Evolutionary conservation across 37 sponge, comb jelly and placozoan species (phyloP).

Genomic region (Aphrocallistes beatrix): DNA sequence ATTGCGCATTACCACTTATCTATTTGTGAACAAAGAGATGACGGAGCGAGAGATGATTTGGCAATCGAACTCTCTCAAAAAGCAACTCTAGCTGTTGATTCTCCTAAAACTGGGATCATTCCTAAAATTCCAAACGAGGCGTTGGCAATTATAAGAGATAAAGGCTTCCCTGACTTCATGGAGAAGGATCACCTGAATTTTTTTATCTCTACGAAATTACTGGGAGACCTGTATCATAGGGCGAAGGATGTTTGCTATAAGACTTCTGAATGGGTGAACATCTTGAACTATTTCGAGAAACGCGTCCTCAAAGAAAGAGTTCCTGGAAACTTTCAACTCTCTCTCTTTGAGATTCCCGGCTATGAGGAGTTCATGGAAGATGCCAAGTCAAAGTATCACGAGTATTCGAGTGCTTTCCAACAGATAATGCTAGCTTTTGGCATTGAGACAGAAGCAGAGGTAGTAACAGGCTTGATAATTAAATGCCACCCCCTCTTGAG

Average conservation of each 20-base stretch:
- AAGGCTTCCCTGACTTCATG: conserved; percentile 6
- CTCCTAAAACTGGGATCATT: background rate
- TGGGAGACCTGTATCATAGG: background rate
- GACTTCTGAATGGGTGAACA: background rate
- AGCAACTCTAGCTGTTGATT: background rate
- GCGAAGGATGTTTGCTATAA: background rate
- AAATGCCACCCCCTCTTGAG: background rate
- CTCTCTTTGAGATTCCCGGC: background rate
- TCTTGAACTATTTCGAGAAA: background rate
- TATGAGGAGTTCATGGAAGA: background rate
- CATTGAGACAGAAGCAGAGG: conserved; percentile 6
- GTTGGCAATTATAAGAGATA: background rate
- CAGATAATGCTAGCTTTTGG: background rate
- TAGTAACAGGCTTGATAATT: background rate
- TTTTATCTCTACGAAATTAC: background rate
- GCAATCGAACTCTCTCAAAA: background rate
- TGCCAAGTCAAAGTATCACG: background rate
- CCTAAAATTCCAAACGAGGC: background rate
- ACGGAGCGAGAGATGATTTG: background rate
- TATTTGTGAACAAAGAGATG: background rate
- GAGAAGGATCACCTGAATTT: background rate
- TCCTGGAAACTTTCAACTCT: background rate
- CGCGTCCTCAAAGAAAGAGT: background rate
- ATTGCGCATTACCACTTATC: background rate
- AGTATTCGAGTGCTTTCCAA: background rate